Conservation (phyloP, 2,113 vertebrate genomes). For the Naja naja region DNA sequence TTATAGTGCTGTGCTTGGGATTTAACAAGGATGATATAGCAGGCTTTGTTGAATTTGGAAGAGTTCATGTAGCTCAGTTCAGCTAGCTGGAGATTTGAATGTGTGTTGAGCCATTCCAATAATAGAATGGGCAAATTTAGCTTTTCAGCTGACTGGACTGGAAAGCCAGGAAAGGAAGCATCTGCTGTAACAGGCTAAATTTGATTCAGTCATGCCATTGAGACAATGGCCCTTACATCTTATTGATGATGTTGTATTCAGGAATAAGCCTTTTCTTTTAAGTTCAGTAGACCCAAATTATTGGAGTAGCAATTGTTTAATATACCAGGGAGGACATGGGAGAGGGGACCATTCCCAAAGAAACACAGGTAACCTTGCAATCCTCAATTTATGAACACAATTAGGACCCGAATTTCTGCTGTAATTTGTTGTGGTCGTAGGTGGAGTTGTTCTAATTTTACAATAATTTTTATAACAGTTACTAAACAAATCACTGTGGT, state of each 20-base stretch:
- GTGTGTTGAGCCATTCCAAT: background rate
- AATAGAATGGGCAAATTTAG: background rate
- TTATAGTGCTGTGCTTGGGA: background rate
- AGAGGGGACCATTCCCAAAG: background rate
- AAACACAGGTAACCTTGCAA: background rate
- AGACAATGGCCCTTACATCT: background rate
- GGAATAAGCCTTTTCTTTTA: background rate
- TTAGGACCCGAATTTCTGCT: too few species aligned
- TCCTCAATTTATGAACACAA: background rate
- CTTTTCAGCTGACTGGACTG: background rate
- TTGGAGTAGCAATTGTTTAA: background rate
- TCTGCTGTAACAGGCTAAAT: background rate
- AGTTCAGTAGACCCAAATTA: background rate
- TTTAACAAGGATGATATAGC: background rate
- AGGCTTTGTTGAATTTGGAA: slow-evolving; percentile 5
- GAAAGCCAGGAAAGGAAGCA: background rate
- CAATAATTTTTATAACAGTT: background rate
- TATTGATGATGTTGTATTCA: too few species aligned
- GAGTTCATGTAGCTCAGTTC: background rate
- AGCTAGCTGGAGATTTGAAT: background rate
- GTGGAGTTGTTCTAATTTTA: background rate
- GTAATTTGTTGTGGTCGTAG: background rate
- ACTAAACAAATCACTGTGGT: background rate
- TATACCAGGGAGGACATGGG: background rate
- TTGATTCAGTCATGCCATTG: background rate